phyloP scores from a whole-genome alignment of 2,797 vertebrate genomes.

The Diplodus sargus region DNA sequence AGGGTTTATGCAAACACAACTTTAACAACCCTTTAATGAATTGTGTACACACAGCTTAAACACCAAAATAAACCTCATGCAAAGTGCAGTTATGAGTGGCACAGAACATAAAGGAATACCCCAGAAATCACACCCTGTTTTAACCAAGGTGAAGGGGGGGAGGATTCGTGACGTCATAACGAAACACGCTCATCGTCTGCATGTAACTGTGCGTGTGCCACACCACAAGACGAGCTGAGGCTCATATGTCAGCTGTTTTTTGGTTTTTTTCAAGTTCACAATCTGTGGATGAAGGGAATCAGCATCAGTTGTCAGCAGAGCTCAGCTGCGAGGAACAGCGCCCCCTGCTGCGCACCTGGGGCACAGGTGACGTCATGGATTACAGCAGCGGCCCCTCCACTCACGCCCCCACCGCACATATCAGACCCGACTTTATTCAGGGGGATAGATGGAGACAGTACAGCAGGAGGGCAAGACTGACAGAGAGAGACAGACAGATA shows the following conservation, averaged over 20 bases:
- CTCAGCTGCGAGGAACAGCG: slow-evolving; percentile 68
- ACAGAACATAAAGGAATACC: not conserved
- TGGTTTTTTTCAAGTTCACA: slow-evolving; percentile 41
- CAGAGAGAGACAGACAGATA: not conserved
- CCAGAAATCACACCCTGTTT: not conserved
- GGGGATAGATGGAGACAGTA: not conserved
- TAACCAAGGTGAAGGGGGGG: not conserved
- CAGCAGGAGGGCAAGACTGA: not conserved
- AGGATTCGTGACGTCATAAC: not conserved
- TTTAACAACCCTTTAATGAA: not conserved
- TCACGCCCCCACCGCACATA: not conserved
- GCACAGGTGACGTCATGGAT: slow-evolving; percentile 81
- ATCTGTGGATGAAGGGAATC: slow-evolving; percentile 46
- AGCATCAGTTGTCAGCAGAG: slow-evolving; percentile 61
- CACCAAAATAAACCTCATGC: slow-evolving; percentile 7
- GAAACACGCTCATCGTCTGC: not conserved
- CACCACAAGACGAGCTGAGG: slow-evolving; percentile 3
- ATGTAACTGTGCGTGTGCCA: not conserved
- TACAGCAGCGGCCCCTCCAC: slow-evolving; percentile 17
- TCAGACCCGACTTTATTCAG: not conserved
- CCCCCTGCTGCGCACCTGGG: slow-evolving; percentile 77
- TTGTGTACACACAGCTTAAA: not conserved
- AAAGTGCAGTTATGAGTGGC: not conserved
- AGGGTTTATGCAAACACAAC: slow-evolving; percentile 22
- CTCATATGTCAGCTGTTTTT: slow-evolving; percentile 32